Evolutionary conservation across 2,888 invertebrate genomes (phyloP).

Genomic region (Chloroclysta siterata): DNA sequence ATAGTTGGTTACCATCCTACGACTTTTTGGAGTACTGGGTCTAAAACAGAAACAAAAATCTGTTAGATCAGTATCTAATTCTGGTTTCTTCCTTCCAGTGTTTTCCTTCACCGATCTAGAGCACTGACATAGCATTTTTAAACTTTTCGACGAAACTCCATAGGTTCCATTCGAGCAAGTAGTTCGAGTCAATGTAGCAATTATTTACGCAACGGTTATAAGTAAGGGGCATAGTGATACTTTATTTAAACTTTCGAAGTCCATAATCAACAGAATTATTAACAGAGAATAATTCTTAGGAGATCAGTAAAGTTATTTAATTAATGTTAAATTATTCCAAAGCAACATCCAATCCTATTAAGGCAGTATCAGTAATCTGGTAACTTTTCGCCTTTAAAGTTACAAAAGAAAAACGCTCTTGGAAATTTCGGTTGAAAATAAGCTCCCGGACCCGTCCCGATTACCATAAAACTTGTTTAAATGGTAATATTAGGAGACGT

Average conservation of each 20-base stretch:
- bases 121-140: too few species aligned
- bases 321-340: constrained; percentile 71
- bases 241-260: constrained; percentile 9
- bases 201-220: background rate
- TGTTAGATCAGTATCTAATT: too few species aligned
- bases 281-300: constrained; percentile 53
- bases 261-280: constrained; percentile 48
- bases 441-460: constrained; percentile 70
- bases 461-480: constrained; percentile 85
- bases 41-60: too few species aligned
- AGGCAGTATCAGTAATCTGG: constrained; percentile 73
- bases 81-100: too few species aligned
- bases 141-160: too few species aligned
- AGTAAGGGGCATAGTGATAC: too few species aligned
- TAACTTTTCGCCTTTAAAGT: constrained; percentile 76
- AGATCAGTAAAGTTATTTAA: constrained; percentile 63
- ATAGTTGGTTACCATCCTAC: too few species aligned
- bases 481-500: constrained; percentile 84
- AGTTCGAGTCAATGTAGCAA: too few species aligned
- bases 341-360: constrained; percentile 76
- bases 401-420: constrained; percentile 72
- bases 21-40: too few species aligned
- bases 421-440: constrained; percentile 77
- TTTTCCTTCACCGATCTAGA: too few species aligned
- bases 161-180: too few species aligned